phyloP scores from a whole-genome alignment of 64 coral and sea anemone species.

The Acropora tenuis region DNA sequence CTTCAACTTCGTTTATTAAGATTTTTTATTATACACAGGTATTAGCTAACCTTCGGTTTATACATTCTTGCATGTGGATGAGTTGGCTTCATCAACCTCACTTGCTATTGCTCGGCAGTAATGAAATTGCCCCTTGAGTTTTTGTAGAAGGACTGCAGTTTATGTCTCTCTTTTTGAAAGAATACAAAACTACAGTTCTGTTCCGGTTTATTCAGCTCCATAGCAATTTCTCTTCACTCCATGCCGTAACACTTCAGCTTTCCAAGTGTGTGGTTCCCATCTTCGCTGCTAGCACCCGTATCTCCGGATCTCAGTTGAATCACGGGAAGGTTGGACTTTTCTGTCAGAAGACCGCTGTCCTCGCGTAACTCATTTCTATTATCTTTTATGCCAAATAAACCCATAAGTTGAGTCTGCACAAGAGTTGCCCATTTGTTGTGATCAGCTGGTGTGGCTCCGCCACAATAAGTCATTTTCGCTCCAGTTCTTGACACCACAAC shows the following conservation, averaged over 20 bases:
- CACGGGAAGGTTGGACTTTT: conserved; percentile 6
- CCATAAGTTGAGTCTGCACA: conserved; percentile 1
- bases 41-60: too few relatives aligned
- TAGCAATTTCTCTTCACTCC: too few relatives aligned
- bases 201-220: too few relatives aligned
- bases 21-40: too few relatives aligned
- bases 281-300: not conserved
- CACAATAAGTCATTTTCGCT: conserved; percentile 7
- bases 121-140: too few relatives aligned
- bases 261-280: conserved; percentile 21
- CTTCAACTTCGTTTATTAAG: too few relatives aligned
- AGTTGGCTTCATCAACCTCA: too few relatives aligned
- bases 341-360: not conserved
- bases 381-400: conserved; percentile 19
- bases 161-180: too few relatives aligned
- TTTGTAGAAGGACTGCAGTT: too few relatives aligned
- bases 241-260: conserved; percentile 23
- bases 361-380: not conserved
- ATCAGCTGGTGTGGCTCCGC: conserved; percentile 8
- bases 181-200: too few relatives aligned
- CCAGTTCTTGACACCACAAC: conserved; percentile 28
- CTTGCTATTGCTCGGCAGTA: too few relatives aligned
- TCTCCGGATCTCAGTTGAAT: not conserved
- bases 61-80: too few relatives aligned
- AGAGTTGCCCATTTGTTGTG: not conserved